A percentile compares a stretch with the other conserved stretches of the same genome.
phyloP scores from a whole-genome alignment of 2,888 invertebrate species.

The Amphipyra berbera region DNA sequence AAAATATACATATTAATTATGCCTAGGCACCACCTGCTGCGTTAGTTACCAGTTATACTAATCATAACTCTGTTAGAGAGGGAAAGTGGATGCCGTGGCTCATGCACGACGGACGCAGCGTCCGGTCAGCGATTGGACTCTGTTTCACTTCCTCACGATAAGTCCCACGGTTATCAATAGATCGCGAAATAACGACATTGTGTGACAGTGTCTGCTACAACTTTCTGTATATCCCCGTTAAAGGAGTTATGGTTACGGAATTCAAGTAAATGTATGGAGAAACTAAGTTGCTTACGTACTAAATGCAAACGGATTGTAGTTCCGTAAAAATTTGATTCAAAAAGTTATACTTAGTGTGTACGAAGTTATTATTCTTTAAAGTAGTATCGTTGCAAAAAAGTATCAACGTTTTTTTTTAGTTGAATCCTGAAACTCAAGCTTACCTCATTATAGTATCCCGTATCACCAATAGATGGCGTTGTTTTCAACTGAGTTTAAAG shows the following conservation, averaged over 20 bases:
- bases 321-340: background rate
- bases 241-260: slow-evolving; percentile 39
- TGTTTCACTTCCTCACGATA: slow-evolving; percentile 65
- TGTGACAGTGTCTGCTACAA: slow-evolving; percentile 38
- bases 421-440: too few species aligned
- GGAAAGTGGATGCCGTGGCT: slow-evolving; percentile 61
- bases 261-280: slow-evolving; percentile 30
- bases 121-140: slow-evolving; percentile 58
- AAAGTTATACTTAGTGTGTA: too few species aligned
- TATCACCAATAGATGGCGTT: slow-evolving; percentile 71
- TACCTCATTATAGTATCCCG: slow-evolving; percentile 29
- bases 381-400: too few species aligned
- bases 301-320: background rate
- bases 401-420: background rate
- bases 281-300: slow-evolving; percentile 14
- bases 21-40: slow-evolving; percentile 26
- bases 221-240: slow-evolving; percentile 47
- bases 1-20: slow-evolving; percentile 31
- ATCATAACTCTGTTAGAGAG: slow-evolving; percentile 52
- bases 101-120: slow-evolving; percentile 54
- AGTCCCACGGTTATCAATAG: slow-evolving; percentile 67
- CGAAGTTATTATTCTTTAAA: too few species aligned
- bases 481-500: slow-evolving; percentile 14
- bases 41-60: slow-evolving; percentile 33
- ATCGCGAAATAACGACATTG: slow-evolving; percentile 47